These are phyloP conservation scores for Melanotus villosus DNA, from an alignment of 2,888 invertebrate species.

Conservation along the genomic window DNA sequence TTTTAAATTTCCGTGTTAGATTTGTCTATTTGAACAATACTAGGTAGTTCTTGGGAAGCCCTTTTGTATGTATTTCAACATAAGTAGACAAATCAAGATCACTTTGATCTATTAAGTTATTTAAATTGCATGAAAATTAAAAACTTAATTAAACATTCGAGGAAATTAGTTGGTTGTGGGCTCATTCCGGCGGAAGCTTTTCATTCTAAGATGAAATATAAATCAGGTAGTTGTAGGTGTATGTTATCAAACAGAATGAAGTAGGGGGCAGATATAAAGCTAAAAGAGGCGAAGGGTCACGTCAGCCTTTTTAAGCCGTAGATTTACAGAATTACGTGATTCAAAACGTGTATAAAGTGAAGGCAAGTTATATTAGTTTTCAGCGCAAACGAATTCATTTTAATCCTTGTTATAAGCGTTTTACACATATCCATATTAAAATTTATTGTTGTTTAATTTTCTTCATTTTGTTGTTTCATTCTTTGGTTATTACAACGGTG, in stretches of 20 bases:
- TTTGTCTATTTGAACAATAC: no score
- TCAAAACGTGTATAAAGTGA: constrained; percentile 8
- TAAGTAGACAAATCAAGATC: no score
- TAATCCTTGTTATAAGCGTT: background rate
- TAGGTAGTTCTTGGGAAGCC: no score
- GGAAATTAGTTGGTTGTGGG: constrained; percentile 6
- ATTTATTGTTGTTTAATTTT: background rate
- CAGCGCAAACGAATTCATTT: background rate
- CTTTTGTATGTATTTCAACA: no score
- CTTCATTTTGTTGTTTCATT: no score
- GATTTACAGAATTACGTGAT: constrained; percentile 17
- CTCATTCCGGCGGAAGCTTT: constrained; percentile 6
- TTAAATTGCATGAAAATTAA: background rate
- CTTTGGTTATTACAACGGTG: no score
- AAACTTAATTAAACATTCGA: background rate
- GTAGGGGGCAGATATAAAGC: constrained; percentile 17
- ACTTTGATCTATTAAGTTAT: no score
- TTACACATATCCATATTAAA: background rate
- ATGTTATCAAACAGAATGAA: constrained; percentile 12
- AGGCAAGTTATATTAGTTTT: background rate
- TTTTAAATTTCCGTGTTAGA: no score
- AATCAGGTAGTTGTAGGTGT: constrained; percentile 24
- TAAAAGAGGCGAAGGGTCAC: constrained; percentile 19
- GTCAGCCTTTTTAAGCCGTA: constrained; percentile 21
- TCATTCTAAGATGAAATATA: constrained; percentile 24